These are phyloP conservation scores for Aramus guarauna DNA, from an alignment of 2,113 vertebrate genomes.

Conservation along the genomic window DNA sequence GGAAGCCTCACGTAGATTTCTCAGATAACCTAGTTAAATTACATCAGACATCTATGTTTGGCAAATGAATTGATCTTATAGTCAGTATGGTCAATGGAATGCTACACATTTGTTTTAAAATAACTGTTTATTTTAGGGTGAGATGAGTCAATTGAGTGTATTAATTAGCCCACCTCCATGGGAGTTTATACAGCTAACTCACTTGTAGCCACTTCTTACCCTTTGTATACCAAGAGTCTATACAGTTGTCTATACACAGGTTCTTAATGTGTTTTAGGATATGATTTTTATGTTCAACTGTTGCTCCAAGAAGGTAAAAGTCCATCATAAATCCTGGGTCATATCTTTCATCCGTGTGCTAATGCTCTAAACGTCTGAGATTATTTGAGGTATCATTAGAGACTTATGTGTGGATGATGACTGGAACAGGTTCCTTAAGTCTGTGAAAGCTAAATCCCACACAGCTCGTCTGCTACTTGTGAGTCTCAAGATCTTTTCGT, in stretches of 20 bases:
- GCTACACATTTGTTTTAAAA: neutral
- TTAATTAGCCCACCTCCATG: neutral
- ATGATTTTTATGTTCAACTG: neutral
- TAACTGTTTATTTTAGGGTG: neutral
- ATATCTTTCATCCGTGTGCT: fast-evolving
- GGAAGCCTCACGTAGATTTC: neutral
- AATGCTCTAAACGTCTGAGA: neutral
- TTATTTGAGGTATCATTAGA: neutral
- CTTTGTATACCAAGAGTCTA: neutral
- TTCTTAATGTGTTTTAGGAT: neutral
- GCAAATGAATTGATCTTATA: neutral
- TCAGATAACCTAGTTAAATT: neutral
- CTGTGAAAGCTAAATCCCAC: neutral
- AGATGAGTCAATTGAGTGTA: neutral
- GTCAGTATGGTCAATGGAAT: neutral
- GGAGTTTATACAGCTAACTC: neutral
- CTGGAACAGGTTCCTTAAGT: neutral
- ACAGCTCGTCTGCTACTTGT: neutral
- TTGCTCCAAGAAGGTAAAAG: neutral
- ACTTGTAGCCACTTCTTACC: neutral
- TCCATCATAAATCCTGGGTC: neutral
- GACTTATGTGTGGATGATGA: neutral
- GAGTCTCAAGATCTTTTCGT: neutral
- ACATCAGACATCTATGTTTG: neutral
- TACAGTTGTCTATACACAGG: neutral